Evolutionary conservation across 2,888 invertebrate species (phyloP).

Genomic region (Caenorhabditis imperialis): DNA sequence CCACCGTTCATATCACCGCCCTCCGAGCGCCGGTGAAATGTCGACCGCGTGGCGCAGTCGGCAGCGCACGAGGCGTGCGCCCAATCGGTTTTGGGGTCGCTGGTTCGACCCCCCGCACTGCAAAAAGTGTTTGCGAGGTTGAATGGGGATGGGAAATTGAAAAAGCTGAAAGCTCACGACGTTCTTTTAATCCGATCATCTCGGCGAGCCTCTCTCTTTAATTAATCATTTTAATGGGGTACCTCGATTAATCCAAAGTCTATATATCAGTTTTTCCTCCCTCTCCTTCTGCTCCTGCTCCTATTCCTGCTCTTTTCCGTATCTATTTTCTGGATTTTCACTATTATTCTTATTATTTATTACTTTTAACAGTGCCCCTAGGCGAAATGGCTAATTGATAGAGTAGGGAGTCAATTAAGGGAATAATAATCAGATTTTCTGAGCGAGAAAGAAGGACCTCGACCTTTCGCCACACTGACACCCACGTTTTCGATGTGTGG

Average conservation of each 20-base stretch:
- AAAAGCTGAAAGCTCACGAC: conserved; percentile 2
- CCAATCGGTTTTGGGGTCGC: too few relatives aligned
- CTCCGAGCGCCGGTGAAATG: too few relatives aligned
- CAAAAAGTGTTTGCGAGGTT: too few relatives aligned
- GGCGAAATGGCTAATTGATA: conserved; percentile 25
- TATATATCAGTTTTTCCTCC: neutral
- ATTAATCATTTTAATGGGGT: conserved; percentile 42
- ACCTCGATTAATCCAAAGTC: conserved; percentile 23
- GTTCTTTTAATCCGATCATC: conserved; percentile 32
- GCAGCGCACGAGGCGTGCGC: too few relatives aligned
- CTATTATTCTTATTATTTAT: too few relatives aligned
- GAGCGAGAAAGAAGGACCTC: conserved; percentile 2
- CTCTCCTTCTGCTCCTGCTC: neutral
- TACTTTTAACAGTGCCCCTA: too few relatives aligned
- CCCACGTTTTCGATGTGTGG: conserved; percentile 33
- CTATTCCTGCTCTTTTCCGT: neutral
- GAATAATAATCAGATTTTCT: too few relatives aligned
- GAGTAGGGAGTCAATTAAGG: neutral
- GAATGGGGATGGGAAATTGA: too few relatives aligned
- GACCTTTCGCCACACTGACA: conserved; percentile 9
- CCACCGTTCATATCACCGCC: too few relatives aligned
- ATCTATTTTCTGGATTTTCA: conserved; percentile 13
- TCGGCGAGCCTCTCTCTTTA: conserved; percentile 4
- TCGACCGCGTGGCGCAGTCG: too few relatives aligned
- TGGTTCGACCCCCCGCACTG: too few relatives aligned